Percentiles rank a stretch among this genome's conserved stretches.
These are phyloP conservation scores for Clunio marinus DNA, from an alignment of 2,888 invertebrate species.

Conservation along the genomic window DNA sequence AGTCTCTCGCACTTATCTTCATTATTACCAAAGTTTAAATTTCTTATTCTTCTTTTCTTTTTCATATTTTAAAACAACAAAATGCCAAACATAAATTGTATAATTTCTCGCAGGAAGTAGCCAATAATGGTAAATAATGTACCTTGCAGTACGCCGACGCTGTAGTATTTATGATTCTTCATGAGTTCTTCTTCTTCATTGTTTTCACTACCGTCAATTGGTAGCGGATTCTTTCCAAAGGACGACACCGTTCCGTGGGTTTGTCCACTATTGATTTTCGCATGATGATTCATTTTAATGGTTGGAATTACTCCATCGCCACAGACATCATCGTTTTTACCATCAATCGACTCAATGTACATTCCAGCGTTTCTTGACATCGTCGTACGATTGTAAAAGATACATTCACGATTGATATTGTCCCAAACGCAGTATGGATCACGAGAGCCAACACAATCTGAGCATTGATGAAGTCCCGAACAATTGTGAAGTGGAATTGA, in stretches of 20 bases:
- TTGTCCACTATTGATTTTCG: constrained; percentile 41
- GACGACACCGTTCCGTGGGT: constrained; percentile 43
- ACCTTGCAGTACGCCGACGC: constrained; percentile 26
- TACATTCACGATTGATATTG: constrained; percentile 59
- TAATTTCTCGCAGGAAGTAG: constrained; percentile 15
- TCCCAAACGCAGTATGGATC: constrained; percentile 99
- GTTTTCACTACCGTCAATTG: constrained; percentile 18
- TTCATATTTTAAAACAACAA: not conserved
- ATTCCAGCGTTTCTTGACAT: constrained; percentile 53
- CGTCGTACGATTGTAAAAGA: constrained; percentile 42
- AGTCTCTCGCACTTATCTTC: too few species aligned
- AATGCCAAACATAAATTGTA: constrained; percentile 7
- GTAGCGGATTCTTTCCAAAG: constrained; percentile 41
- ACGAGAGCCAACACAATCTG: constrained; percentile 80
- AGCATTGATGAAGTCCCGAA: constrained; percentile 51
- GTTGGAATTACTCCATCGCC: constrained; percentile 51
- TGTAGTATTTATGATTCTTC: constrained; percentile 15
- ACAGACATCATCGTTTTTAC: constrained; percentile 42
- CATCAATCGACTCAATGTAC: constrained; percentile 43
- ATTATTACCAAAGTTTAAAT: too few species aligned
- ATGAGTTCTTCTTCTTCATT: not conserved
- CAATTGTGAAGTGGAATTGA: constrained; percentile 85
- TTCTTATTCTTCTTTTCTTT: too few species aligned
- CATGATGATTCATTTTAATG: constrained; percentile 45
- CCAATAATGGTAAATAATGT: constrained; percentile 5